Evolutionary conservation across 2,888 invertebrate genomes (phyloP).

Genomic region (Chymomyza amoena): DNA sequence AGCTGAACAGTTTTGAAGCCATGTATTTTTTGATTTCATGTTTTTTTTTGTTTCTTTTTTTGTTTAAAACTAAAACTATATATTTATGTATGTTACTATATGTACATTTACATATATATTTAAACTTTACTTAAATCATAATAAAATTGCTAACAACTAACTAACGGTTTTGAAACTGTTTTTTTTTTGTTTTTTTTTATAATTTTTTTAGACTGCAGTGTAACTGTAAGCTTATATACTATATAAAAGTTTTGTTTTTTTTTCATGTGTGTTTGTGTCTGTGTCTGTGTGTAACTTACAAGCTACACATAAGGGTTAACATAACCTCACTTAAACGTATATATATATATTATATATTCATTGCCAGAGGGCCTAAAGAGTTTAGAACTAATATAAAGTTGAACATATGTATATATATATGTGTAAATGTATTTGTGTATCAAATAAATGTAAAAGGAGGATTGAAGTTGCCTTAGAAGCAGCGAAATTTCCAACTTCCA

Average conservation of each 20-base stretch:
- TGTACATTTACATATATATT: not conserved
- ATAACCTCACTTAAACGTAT: constrained; percentile 58
- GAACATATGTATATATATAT: no score
- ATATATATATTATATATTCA: constrained; percentile 23
- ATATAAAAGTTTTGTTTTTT: constrained; percentile 47
- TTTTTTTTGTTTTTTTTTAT: constrained; percentile 11
- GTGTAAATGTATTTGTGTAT: not conserved
- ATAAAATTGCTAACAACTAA: constrained; percentile 43
- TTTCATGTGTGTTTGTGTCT: constrained; percentile 18
- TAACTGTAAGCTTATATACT: constrained; percentile 60
- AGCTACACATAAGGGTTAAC: constrained; percentile 52
- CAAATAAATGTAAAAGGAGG: not conserved
- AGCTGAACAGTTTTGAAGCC: constrained; percentile 34
- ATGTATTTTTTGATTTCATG: constrained; percentile 29
- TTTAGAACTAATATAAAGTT: not conserved
- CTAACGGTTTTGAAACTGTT: constrained; percentile 38
- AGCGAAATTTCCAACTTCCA: no score
- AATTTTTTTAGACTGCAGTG: constrained; percentile 13
- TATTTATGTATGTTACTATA: not conserved
- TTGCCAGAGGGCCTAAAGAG: constrained; percentile 11
- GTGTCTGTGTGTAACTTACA: constrained; percentile 1
- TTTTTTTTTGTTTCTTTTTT: constrained; percentile 19
- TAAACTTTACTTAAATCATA: not conserved
- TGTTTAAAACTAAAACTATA: constrained; percentile 1
- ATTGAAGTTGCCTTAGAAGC: not conserved